A percentile compares a stretch with the other conserved stretches of the same genome.
These are phyloP conservation scores for Eira barbara DNA, from an alignment of 2,113 vertebrate species.

Conservation along the genomic window DNA sequence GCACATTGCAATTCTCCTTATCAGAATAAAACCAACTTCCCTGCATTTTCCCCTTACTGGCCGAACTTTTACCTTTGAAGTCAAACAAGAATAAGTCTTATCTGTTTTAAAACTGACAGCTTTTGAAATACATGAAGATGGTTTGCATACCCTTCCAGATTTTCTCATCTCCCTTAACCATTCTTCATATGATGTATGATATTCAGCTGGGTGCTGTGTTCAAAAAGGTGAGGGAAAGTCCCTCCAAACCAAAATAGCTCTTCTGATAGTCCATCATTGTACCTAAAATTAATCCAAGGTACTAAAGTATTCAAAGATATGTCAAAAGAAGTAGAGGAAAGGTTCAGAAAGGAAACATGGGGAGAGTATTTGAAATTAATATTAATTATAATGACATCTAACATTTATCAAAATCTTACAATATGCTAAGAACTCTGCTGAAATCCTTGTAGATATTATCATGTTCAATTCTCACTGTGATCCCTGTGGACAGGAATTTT, in stretches of 20 bases:
- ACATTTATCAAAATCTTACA: slow-evolving; percentile 67
- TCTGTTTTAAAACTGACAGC: neutral
- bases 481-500: neutral
- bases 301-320: slow-evolving; percentile 70
- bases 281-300: slow-evolving; percentile 67
- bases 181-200: slow-evolving; percentile 62
- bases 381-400: slow-evolving; percentile 68
- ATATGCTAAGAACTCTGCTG: neutral
- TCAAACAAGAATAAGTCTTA: neutral
- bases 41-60: neutral
- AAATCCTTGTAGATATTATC: neutral
- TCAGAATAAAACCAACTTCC: neutral
- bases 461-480: neutral
- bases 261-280: slow-evolving; percentile 61
- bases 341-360: slow-evolving; percentile 73
- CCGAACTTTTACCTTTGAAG: neutral
- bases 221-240: slow-evolving; percentile 44
- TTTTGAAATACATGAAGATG: slow-evolving; percentile 21
- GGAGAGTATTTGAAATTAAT: slow-evolving; percentile 53
- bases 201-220: slow-evolving; percentile 35
- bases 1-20: neutral
- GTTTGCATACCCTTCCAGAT: neutral
- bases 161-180: slow-evolving; percentile 59
- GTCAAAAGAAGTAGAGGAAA: slow-evolving; percentile 69
- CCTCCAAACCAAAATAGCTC: slow-evolving; percentile 68